Evolutionary conservation across 2,888 invertebrate species (phyloP), one percentile per base, ranked within the genome.

Genomic region (Oasisia sp.): DNA sequence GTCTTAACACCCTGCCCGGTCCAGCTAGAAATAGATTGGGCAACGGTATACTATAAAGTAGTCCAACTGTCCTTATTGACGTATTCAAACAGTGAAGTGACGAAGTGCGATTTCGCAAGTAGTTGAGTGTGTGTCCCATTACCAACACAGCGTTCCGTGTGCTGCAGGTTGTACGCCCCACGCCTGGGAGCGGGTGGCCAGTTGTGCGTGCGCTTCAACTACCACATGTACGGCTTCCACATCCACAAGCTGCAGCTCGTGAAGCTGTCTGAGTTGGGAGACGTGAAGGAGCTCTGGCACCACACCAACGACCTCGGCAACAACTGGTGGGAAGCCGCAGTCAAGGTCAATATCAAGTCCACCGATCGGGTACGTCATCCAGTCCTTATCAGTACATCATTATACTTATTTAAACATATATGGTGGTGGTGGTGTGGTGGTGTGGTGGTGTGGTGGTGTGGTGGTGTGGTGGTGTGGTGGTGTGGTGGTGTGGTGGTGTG

Each of bases 181-280:
- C 5, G 19, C 14, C 32, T 50, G 9, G 58, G 50, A 50, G 32
- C 0, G n/a, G 45, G 45, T 3, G 92, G 92, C 14, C 27, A 74
- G 2, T 92, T 94, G 32, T 96, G 96, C 92, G 74, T 74, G 27
- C 74, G 74, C 14, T 74, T 74, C n/a, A 74, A 74, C 74, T 74
- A 74, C 27, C 27, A 27, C 74, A 14, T 74, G 74, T 74, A 74
- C 74, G 74, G 74, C 74, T 74, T 74, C 74, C 74, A 74, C 14
- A 93, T 95, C 14, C 95, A 94, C 93, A 94, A 94, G 27, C 94
- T 95, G 0, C 95, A 94, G 91, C 92, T 96, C 14, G 94, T 92
- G 27, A 91, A 38, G 58, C 27, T 27, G n/a, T 27, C 74, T 4
- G 3, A 0, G 74, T 0, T 27, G 74, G 74, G 74, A 7, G 74